Base-by-base conservation (phyloP, 2,888 invertebrate species). In the Metopia argyrocephala region DNA sequence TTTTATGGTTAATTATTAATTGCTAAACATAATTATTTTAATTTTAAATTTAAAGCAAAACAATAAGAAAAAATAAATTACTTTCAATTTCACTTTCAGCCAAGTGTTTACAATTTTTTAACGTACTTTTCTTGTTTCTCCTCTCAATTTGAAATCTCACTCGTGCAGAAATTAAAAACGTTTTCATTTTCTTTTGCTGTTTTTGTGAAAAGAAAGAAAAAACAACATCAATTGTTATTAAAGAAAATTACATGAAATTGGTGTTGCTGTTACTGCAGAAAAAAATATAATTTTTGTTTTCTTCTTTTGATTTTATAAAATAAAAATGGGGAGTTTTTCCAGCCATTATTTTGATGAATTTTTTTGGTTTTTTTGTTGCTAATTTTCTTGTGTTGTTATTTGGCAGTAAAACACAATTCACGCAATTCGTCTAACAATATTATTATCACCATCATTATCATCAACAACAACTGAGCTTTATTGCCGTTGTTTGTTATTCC, bases 171-270 rank as follows among this genome's bases (percentile, higher is more conserved):
- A 69, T 69, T 18, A 50, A 61, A 50, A 74, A 52, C 18, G 21
- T 62, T 75, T 61, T 52, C 45, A 25, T 18, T 68, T 61, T 66
- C 31, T 9, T 64, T 52, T 23, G 15, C 15, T 54, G n/a, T 38
- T 38, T 48, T 21, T 48, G 21, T 31, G 2, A n/a, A 45, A 15
- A 12, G 38, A 9, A n/a, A 15, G 38, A 23, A n/a, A 38, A n/a
- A n/a, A n/a, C n/a, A 66, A 25, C 5, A 45, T 3, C 20, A 69
- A 69, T 48, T n/a, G 46, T 48, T 57, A 27, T 23, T 27, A 48
- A 20, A 21, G 21, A n/a, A 76, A 71, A 65, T 74, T 79, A 74
- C 69, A 74, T 74, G 57, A 69, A 79, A 64, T 74, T 71, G 62
- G 66, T 76, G 50, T 50, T 75, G 59, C 70, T 46, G 18, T 70